These are phyloP conservation scores for Agriopis marginaria DNA, from an alignment of 2,888 invertebrate species.

Conservation along the genomic window DNA sequence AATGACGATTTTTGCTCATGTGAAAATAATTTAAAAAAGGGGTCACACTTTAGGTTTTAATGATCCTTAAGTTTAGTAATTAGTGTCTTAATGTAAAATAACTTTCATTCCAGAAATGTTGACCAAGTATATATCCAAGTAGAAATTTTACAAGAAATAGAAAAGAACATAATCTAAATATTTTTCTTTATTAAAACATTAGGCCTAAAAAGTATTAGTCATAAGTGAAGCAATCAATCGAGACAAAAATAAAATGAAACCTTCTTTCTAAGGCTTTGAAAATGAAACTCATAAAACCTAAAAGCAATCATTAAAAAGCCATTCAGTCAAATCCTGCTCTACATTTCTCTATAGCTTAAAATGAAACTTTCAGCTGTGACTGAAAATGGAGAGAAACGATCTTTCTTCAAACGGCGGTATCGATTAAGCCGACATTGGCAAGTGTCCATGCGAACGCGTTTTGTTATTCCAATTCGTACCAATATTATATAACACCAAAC, in stretches of 20 bases:
- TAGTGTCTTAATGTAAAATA: no score
- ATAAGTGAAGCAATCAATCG: no score
- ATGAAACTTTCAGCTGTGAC: constrained; percentile 23
- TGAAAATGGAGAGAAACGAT: constrained; percentile 50
- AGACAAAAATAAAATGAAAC: no score
- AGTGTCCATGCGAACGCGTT: constrained; percentile 67
- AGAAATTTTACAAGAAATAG: no score
- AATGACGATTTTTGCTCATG: no score
- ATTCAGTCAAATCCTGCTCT: constrained; percentile 46
- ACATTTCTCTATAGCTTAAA: constrained; percentile 44
- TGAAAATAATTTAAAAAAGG: no score
- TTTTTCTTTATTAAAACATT: no score
- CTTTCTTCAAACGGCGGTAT: constrained; percentile 59
- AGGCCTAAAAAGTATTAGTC: neutral
- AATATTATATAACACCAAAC: constrained; percentile 48
- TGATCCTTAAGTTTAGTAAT: no score
- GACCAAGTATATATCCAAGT: no score
- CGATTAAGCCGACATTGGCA: constrained; percentile 66
- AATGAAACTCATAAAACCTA: constrained; percentile 6
- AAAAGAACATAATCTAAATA: no score
- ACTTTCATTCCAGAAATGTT: no score
- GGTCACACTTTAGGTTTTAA: no score
- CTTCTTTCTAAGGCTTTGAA: neutral
- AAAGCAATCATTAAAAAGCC: constrained; percentile 51
- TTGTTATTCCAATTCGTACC: constrained; percentile 65